Base-by-base conservation (phyloP, 2,797 vertebrate species). In the Bucorvus abyssinicus region DNA sequence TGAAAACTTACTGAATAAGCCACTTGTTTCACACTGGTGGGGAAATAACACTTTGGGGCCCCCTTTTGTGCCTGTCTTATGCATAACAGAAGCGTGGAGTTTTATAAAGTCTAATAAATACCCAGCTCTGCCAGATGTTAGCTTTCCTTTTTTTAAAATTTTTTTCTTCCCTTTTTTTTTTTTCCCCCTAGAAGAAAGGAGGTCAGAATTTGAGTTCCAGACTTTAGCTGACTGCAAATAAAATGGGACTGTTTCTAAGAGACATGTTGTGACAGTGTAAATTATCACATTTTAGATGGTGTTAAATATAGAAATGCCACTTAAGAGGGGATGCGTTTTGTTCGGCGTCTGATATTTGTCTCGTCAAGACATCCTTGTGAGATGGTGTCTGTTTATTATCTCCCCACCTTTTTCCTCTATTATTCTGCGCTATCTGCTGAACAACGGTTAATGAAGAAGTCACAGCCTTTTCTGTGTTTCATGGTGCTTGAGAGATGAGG, bases 1-100 rank as follows among this genome's bases (percentile, higher is more conserved):
- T 97, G 96, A 97, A 96, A 97, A 97, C 86, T 93, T 97, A 96
- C 94, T 97, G 97, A 97, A 97, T 97, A 97, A 97, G 95, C 92
- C 94, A 94, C 96, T 97, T 97, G 97, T 97, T 97, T 97, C 93
- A 93, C 96, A 79, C 94, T 93, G 85, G 77, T 96, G 94, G 95
- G 97, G 97, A 97, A 97, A 96, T 94, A 97, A 97, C 96, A 97
- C 92, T 91, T 96, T 91, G 83, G 96, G 92, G 97, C 88, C 96
- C 96, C 93, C 89, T 92, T 97, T 95, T 96, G 82, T 95, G 93
- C 84, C 91, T 95, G 94, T 96, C 94, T 96, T 94, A 96, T 89
- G 94, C 93, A 95, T 89, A 96, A 96, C 96, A 96, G 97, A 96
- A 96, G 95, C 27, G 1, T 90, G 75, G 91, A 97, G 80, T 96